A percentile compares a stretch with the other conserved stretches of the same genome.
Evolutionary conservation across 2,888 invertebrate species (phyloP).

Genomic region (Nomada lathburiana): DNA sequence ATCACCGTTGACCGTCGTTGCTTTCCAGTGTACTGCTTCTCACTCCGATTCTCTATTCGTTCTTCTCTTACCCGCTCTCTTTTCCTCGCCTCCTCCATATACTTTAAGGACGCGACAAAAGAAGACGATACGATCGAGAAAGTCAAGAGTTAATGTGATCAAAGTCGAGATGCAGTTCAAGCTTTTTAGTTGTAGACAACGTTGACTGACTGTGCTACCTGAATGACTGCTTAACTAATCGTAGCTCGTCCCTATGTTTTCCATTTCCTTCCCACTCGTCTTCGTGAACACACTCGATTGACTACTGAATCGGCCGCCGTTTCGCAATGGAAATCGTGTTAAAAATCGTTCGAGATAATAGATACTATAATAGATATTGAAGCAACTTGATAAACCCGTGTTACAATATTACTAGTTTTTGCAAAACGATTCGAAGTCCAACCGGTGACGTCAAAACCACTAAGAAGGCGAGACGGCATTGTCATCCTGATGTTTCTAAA

Average conservation of each 20-base stretch:
- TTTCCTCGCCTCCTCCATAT: neutral
- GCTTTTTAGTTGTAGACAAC: neutral
- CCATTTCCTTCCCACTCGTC: too few relatives aligned
- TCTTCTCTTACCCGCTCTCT: neutral
- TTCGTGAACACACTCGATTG: too few relatives aligned
- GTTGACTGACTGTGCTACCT: neutral
- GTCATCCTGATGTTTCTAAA: slow-evolving; percentile 9
- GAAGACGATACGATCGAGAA: slow-evolving; percentile 18
- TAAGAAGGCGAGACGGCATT: neutral
- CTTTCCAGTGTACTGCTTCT: slow-evolving; percentile 40
- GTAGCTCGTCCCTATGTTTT: too few relatives aligned
- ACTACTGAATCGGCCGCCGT: too few relatives aligned
- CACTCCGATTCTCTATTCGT: slow-evolving; percentile 11
- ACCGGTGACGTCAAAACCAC: too few relatives aligned
- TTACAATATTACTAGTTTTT: too few relatives aligned
- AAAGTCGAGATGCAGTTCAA: slow-evolving; percentile 9
- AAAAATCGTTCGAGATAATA: too few relatives aligned
- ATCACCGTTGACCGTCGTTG: slow-evolving; percentile 76
- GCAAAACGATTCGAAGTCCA: too few relatives aligned
- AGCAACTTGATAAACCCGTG: too few relatives aligned
- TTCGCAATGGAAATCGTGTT: too few relatives aligned
- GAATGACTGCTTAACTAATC: neutral
- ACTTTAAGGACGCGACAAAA: slow-evolving; percentile 28
- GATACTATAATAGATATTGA: too few relatives aligned
- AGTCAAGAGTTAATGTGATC: slow-evolving; percentile 26